Conservation (phyloP, 2,888 invertebrate species). For the Drosophila borborema region DNA sequence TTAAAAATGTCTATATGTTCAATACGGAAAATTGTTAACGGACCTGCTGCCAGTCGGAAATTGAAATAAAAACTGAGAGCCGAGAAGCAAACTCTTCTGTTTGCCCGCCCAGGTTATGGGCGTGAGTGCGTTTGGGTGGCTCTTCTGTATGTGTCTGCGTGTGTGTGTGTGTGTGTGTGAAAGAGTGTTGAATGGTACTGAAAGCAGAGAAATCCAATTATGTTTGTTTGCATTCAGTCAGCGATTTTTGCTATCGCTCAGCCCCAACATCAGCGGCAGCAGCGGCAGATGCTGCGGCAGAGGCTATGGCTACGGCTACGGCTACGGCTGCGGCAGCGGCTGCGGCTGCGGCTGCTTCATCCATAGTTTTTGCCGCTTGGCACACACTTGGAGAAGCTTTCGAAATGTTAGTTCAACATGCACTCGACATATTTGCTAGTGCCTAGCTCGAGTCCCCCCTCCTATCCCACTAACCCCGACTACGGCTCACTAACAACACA, state of each 20-base stretch:
- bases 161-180: neutral
- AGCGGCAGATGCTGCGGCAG: neutral
- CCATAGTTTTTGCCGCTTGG: slow-evolving; percentile 66
- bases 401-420: slow-evolving; percentile 79
- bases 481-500: slow-evolving; percentile 20
- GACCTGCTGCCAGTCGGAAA: slow-evolving; percentile 56
- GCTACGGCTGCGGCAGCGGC: neutral
- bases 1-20: slow-evolving; percentile 78
- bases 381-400: slow-evolving; percentile 74
- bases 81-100: slow-evolving; percentile 18
- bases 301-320: neutral
- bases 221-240: slow-evolving; percentile 81
- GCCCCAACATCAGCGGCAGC: slow-evolving; percentile 11
- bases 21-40: slow-evolving; percentile 75
- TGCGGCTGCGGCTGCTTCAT: slow-evolving; percentile 11
- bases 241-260: slow-evolving; percentile 65
- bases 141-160: neutral
- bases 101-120: slow-evolving; percentile 31
- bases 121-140: slow-evolving; percentile 32
- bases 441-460: slow-evolving; percentile 43
- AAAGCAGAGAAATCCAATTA: slow-evolving; percentile 81
- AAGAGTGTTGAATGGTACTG: slow-evolving; percentile 20
- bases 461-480: slow-evolving; percentile 4
- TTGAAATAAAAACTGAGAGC: slow-evolving; percentile 72
- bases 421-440: slow-evolving; percentile 75